phyloP scores from a whole-genome alignment of 2,888 invertebrate genomes.

The Sinhomidia bicolor region DNA sequence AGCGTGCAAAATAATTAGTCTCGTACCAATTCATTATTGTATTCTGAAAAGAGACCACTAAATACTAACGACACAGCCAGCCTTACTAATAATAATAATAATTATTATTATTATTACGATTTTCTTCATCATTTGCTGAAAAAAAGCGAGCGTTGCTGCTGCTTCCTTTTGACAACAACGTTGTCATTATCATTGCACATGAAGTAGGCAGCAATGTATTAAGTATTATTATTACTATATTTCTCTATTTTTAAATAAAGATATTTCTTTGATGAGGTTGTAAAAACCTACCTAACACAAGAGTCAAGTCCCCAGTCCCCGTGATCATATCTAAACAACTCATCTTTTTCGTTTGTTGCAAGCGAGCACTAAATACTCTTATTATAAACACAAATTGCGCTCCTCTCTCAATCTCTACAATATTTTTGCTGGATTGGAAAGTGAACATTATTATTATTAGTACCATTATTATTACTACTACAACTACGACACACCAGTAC shows the following conservation, averaged over 20 bases:
- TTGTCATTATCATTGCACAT: not conserved
- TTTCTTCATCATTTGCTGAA: constrained; percentile 20
- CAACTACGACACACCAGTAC: not conserved
- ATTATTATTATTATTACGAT: constrained; percentile 38
- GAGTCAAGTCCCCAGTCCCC: too few relatives aligned
- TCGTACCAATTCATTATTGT: constrained; percentile 16
- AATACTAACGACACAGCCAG: not conserved
- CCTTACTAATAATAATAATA: too few relatives aligned
- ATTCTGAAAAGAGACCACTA: constrained; percentile 11
- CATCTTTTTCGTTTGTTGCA: constrained; percentile 17
- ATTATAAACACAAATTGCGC: not conserved
- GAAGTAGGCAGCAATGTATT: too few relatives aligned
- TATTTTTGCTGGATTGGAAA: constrained; percentile 29
- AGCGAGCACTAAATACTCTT: not conserved
- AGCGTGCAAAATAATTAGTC: constrained; percentile 52
- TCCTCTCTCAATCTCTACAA: not conserved
- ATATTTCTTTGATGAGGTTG: not conserved
- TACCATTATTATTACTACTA: not conserved
- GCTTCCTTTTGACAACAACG: not conserved
- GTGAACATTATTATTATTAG: not conserved
- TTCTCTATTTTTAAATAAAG: constrained; percentile 20
- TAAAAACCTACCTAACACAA: not conserved
- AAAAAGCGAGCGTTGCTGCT: not conserved
- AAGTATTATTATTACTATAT: too few relatives aligned
- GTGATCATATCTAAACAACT: not conserved